Percentiles rank a stretch among this genome's conserved stretches.
phyloP scores from a whole-genome alignment of 2,888 invertebrate genomes.

The Cosmia trapezina region DNA sequence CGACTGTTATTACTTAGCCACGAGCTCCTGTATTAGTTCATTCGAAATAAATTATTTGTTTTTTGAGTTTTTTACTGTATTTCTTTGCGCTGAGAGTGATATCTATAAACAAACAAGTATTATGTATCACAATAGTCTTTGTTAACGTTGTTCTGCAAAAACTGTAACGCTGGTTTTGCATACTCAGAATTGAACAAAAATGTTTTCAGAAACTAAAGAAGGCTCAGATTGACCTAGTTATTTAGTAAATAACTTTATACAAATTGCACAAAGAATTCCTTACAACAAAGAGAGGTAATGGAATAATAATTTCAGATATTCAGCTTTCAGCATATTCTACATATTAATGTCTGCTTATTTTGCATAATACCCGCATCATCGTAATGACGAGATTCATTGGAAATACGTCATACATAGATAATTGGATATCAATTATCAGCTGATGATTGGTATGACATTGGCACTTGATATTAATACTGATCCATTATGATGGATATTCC shows the following conservation, averaged over 20 bases:
- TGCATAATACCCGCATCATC: slow-evolving; percentile 19
- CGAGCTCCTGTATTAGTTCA: too few species aligned
- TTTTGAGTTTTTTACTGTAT: too few species aligned
- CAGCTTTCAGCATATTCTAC: neutral
- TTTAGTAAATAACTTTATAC: slow-evolving; percentile 8
- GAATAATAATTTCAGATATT: neutral
- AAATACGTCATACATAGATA: neutral
- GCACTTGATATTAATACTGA: neutral
- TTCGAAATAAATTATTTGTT: too few species aligned
- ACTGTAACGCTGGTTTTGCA: neutral
- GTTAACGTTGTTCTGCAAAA: neutral
- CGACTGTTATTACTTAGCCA: too few species aligned
- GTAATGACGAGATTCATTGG: slow-evolving; percentile 3
- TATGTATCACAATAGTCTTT: too few species aligned
- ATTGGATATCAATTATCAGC: slow-evolving; percentile 34
- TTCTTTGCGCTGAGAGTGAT: too few species aligned
- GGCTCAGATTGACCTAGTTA: slow-evolving; percentile 3
- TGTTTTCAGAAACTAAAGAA: neutral
- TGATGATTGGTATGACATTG: slow-evolving; percentile 21
- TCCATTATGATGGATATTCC: neutral
- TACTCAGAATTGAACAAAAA: neutral
- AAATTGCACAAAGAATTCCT: slow-evolving; percentile 44
- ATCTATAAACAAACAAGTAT: too few species aligned
- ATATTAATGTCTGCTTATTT: neutral
- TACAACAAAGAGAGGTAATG: slow-evolving; percentile 13